Conservation (phyloP, 37 sponge, comb jelly and placozoan species). For the Diacarnus erythraeanus region DNA sequence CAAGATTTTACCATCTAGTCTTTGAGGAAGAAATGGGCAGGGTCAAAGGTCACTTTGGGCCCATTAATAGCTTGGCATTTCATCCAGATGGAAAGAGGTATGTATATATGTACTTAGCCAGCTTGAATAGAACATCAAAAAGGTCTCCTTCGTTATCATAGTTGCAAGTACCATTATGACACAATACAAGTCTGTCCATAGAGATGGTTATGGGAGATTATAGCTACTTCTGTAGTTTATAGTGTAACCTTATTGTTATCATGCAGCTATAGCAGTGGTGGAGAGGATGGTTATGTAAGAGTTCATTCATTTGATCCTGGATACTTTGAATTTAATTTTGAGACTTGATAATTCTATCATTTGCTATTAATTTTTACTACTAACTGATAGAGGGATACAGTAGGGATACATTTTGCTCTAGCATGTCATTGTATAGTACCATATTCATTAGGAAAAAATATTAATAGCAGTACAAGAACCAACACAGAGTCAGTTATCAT, state of each 20-base stretch:
- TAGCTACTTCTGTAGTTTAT: background rate
- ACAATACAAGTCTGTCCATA: background rate
- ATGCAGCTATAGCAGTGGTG: slow-evolving; percentile 93
- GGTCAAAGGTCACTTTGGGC: slow-evolving; percentile 99
- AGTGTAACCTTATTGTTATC: background rate
- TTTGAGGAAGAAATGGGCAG: slow-evolving; percentile 98
- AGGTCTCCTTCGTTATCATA: too few species aligned
- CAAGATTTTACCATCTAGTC: slow-evolving; percentile 94
- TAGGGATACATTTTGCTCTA: too few species aligned
- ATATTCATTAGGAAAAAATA: too few species aligned
- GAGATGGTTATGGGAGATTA: background rate
- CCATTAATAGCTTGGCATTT: slow-evolving; percentile 94
- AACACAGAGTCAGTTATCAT: too few species aligned
- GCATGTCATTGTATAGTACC: too few species aligned
- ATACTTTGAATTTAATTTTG: slow-evolving; percentile 97
- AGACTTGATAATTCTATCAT: background rate
- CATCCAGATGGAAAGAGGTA: slow-evolving; percentile 98
- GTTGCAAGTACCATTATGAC: background rate
- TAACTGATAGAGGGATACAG: too few species aligned
- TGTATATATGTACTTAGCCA: background rate
- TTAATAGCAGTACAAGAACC: too few species aligned
- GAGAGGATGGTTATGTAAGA: slow-evolving; percentile 98
- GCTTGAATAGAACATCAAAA: background rate
- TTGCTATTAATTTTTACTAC: too few species aligned
- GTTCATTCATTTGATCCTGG: slow-evolving; percentile 92